Percentiles rank a stretch among this genome's conserved stretches.
Conservation (phyloP, 2,113 vertebrate genomes). For the Corythaixoides concolor region DNA sequence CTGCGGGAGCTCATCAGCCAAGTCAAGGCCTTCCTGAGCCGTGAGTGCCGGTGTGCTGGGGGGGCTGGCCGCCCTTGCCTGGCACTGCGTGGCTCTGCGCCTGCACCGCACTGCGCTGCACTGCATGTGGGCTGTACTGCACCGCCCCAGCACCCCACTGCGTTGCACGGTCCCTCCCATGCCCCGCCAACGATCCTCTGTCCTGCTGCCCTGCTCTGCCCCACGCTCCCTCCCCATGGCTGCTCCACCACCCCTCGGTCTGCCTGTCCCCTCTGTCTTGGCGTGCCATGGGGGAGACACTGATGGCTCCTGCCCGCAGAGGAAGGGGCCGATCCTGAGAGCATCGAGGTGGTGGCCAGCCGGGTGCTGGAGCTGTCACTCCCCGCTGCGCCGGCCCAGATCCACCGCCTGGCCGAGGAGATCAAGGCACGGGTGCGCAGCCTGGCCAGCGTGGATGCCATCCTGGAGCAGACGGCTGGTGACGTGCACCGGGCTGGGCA, state of each 20-base stretch:
- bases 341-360: slow-evolving; percentile 91
- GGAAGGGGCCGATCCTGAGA: slow-evolving; percentile 95
- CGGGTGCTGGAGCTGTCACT: slow-evolving; percentile 92
- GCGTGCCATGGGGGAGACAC: background rate
- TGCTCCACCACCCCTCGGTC: background rate
- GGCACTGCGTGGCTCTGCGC: background rate
- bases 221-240: background rate
- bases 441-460: slow-evolving; percentile 91
- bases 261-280: rapidly evolving
- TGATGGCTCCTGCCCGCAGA: slow-evolving; percentile 73
- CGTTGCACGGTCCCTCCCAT: background rate
- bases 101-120: background rate
- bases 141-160: background rate
- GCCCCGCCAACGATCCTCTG: background rate
- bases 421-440: slow-evolving; percentile 90
- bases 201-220: background rate
- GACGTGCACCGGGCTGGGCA: slow-evolving; percentile 86
- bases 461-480: slow-evolving; percentile 85
- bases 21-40: slow-evolving; percentile 92
- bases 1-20: slow-evolving; percentile 93
- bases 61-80: background rate
- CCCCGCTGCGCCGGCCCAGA: slow-evolving; percentile 90
- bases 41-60: slow-evolving; percentile 71
- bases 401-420: slow-evolving; percentile 85
- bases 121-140: background rate